Evolutionary conservation across 1,140 invertebrate genomes (phyloP).

Genomic region (Apis florea): DNA sequence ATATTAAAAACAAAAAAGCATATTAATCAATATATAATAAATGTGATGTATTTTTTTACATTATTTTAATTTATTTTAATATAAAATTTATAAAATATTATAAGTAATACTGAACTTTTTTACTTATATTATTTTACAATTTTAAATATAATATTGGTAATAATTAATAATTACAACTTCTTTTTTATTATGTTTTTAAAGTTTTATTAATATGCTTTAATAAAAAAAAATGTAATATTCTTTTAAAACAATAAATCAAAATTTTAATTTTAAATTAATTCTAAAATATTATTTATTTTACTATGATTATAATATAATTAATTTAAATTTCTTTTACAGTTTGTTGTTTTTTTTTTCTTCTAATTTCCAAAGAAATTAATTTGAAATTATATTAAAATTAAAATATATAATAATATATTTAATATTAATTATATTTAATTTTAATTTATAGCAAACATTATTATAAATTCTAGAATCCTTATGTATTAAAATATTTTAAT

Average conservation of each 20-base stretch:
- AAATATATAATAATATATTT: neutral
- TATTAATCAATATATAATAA: neutral
- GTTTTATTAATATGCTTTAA: neutral
- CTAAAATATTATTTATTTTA: neutral
- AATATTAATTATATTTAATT: neutral
- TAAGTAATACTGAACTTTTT: no score
- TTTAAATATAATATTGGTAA: neutral
- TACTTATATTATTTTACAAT: no score
- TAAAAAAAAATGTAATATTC: no score
- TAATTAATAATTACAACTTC: neutral
- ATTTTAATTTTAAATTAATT: neutral
- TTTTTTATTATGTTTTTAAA: neutral
- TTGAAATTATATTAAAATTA: neutral
- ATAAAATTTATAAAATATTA: no score
- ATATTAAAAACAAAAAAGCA: neutral
- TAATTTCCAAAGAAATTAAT: no score
- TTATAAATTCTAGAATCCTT: no score
- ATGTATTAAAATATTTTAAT: fast-evolving
- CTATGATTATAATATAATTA: no score
- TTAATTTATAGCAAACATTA: neutral
- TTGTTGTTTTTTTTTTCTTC: no score
- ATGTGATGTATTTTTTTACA: no score
- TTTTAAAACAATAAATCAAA: neutral
- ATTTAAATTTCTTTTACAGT: no score
- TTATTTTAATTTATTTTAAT: no score